These are phyloP conservation scores for Drosophila oshimai DNA, from an alignment of 1,140 invertebrate species.

Conservation along the genomic window DNA sequence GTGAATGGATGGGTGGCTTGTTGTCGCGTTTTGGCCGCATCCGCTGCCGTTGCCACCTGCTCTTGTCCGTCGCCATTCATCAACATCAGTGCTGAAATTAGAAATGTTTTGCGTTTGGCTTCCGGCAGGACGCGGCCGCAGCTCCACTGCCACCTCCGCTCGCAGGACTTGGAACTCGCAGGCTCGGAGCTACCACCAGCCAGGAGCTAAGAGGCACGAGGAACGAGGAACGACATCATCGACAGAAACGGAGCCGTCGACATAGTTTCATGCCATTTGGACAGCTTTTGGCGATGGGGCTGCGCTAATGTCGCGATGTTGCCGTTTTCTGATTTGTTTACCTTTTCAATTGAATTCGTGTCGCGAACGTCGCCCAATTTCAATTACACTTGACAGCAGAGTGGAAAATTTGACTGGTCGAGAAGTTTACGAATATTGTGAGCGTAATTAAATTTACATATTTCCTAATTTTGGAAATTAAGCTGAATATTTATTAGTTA, in stretches of 20 bases:
- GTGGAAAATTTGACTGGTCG: not conserved
- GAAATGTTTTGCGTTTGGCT: slow-evolving; percentile 68
- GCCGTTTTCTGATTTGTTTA: slow-evolving; percentile 69
- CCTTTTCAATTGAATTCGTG: slow-evolving; percentile 69
- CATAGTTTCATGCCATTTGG: slow-evolving; percentile 59
- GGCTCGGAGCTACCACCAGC: not conserved
- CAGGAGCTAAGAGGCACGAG: no score
- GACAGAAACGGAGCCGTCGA: slow-evolving; percentile 29
- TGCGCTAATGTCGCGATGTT: slow-evolving; percentile 64
- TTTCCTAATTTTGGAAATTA: no score
- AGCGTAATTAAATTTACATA: not conserved
- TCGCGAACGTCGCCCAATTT: slow-evolving; percentile 26
- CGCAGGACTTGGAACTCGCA: not conserved
- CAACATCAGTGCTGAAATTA: slow-evolving; percentile 63
- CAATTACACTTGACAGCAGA: slow-evolving; percentile 51
- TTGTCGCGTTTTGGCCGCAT: slow-evolving; percentile 64
- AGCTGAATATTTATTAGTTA: no score
- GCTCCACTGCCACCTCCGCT: not conserved
- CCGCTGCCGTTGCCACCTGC: slow-evolving; percentile 59
- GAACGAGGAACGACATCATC: slow-evolving; percentile 29
- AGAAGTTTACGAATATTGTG: not conserved
- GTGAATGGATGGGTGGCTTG: slow-evolving; percentile 34
- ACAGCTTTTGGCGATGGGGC: slow-evolving; percentile 32
- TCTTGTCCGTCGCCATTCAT: slow-evolving; percentile 63
- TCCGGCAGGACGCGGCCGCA: slow-evolving; percentile 23